Evolutionary conservation across 92 coral and sea anemone species (phyloP), one percentile per base, ranked within the genome.

Genomic region (Nematostella vectensis): DNA sequence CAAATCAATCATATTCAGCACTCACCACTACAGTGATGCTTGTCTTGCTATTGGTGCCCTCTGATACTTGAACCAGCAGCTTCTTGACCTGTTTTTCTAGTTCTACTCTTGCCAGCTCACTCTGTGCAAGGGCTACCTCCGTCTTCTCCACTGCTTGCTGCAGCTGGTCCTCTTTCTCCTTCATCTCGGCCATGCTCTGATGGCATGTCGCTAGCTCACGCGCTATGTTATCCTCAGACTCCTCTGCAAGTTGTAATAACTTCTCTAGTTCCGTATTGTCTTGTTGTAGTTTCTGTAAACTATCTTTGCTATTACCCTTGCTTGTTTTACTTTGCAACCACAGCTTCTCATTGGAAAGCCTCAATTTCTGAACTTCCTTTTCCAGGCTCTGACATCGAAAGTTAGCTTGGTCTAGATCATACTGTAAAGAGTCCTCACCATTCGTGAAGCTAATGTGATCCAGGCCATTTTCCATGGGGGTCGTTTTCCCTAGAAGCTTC

Each of bases 211-310:
- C 67, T 50, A 80, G 45, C 58, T 85, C 88, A 19, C 69, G 70
- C 10, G 83, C 82, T 33, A 85, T 82, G 50, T 61, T 70, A 48
- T 80, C 88, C 57, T 85, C 94, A 0, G 94, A 85, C 47, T 75
- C 79, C 50, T 85, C 94, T 0, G 94, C 86, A 65, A 81, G 59
- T 52, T 85, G 88, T 9, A 85, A 80, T 56, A 80, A 68, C 55
- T 85, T 85, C 23, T 85, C 76, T 28, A 85, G 57, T 38, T 80
- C 76, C 20, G 55, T 58, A 47, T 85, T 75, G 48, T 80, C 88
- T 45, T 67, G 62, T 27, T 70, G 72, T 2, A 85, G 53, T 59
- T 63, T 47, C 42, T 80, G 79, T 10, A 71, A 39, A 23, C 71
- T 78, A 8, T 68, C 67, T 22, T 37, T 29, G 31, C 54, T 54